Evolutionary conservation across 2,113 vertebrate species (phyloP).

Genomic region (Turnix velox): DNA sequence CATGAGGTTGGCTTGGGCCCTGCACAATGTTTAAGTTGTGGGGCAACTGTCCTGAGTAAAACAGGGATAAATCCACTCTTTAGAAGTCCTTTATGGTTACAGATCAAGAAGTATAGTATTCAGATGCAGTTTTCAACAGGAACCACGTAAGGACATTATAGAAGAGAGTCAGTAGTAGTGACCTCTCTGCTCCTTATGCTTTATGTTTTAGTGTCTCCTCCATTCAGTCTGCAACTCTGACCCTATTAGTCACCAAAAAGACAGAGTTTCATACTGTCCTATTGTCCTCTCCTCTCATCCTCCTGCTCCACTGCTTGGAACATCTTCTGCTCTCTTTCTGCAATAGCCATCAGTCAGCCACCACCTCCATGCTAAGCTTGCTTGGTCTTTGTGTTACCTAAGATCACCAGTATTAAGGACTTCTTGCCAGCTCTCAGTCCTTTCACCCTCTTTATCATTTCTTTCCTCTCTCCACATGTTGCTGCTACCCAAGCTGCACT

Average conservation of each 20-base stretch:
- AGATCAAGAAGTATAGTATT: background rate
- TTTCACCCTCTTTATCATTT: background rate
- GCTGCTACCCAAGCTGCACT: background rate
- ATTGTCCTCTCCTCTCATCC: accelerated
- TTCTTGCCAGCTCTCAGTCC: background rate
- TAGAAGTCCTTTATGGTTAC: background rate
- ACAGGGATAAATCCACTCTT: background rate
- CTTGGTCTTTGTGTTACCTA: background rate
- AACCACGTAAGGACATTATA: background rate
- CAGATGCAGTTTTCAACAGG: background rate
- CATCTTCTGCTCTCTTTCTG: background rate
- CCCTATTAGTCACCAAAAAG: background rate
- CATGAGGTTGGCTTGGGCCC: no score
- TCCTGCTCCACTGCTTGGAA: background rate
- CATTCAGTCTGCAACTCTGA: background rate
- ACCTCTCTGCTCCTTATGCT: background rate
- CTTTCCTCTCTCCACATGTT: background rate
- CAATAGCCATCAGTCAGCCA: background rate
- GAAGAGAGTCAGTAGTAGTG: background rate
- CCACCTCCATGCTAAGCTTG: background rate
- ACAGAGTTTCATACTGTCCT: background rate
- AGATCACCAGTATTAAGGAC: background rate
- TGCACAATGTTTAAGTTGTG: background rate
- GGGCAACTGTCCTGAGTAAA: background rate
- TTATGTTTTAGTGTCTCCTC: background rate